Base-by-base conservation (phyloP, 2,888 invertebrate species). In the Carterocephalus palaemon region DNA sequence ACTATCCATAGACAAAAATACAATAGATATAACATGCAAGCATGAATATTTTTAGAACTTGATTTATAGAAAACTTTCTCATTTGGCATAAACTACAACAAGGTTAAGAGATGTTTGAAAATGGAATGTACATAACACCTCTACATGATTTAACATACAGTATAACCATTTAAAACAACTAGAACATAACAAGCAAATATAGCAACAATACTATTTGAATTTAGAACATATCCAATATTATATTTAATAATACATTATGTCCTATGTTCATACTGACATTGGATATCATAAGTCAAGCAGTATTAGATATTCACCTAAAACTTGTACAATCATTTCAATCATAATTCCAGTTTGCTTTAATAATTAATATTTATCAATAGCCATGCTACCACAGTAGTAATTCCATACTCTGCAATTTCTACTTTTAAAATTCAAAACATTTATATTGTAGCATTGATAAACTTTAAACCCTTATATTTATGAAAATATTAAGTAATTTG, bases 81-180 rank as follows among this genome's bases (percentile, higher is more conserved):
- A 32, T 19, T 41, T 24, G 40, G 23, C 31, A 36, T 36, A 31
- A 23, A 32, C 23, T 42, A 43, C 16, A 43, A 22, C 15, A 29
- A 4, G 13, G 15, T 42, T n/a, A n/a, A n/a, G 41, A 42, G 32
- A 43, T 36, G 61, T 60, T 60, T 57, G 53, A 60, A 54, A 64
- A 61, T 75, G 80, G 79, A 78, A 80, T 80, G 78, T 78, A 34
- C 60, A 10, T 26, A 40, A 26, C 38, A 49, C 46, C 54, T 47
- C 38, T 51, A 52, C 46, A 29, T 48, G 46, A 47, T 31, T 26
- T 51, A 52, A 51, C 43, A 54, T 49, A 51, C 43, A 54, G 48
- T 16, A 53, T 49, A 57, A 59, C 46, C 48, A 53, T 48, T 46
- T 37, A 42, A 49, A 43, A 46, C 37, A 53, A 49, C 42, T 39